A percentile compares a stretch with the other conserved stretches of the same genome.
Conservation (phyloP, 2,113 vertebrate species). For the Motacilla tschutschensis region DNA sequence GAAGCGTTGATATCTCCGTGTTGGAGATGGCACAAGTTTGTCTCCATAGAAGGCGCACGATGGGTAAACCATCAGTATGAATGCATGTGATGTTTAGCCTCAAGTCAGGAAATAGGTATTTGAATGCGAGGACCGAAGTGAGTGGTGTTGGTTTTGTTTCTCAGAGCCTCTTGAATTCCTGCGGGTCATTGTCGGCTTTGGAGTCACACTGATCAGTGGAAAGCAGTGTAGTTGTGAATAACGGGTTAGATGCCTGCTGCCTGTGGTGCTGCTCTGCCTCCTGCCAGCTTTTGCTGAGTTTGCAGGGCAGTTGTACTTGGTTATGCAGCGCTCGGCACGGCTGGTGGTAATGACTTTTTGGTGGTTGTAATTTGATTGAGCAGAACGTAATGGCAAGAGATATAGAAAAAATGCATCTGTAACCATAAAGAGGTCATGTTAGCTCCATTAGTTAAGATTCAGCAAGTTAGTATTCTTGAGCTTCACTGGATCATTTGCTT, state of each 20-base stretch:
- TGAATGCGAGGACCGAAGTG: neutral
- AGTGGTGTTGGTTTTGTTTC: neutral
- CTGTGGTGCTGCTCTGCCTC: neutral
- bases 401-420: neutral
- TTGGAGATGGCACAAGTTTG: neutral
- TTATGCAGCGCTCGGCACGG: fast-evolving
- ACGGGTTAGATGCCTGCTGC: neutral
- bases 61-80: neutral
- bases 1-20: fast-evolving
- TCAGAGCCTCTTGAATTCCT: neutral
- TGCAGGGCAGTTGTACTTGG: neutral
- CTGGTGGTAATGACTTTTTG: neutral
- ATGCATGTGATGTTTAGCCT: neutral
- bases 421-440: fast-evolving
- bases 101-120: neutral
- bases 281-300: neutral
- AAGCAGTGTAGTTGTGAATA: neutral
- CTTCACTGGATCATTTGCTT: neutral
- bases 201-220: fast-evolving
- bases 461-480: neutral
- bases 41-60: fast-evolving
- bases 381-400: neutral
- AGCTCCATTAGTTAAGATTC: neutral
- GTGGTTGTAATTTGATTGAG: neutral
- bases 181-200: neutral